Evolutionary conservation across 2,888 invertebrate species (phyloP).

Genomic region (Lomographa bimaculata): DNA sequence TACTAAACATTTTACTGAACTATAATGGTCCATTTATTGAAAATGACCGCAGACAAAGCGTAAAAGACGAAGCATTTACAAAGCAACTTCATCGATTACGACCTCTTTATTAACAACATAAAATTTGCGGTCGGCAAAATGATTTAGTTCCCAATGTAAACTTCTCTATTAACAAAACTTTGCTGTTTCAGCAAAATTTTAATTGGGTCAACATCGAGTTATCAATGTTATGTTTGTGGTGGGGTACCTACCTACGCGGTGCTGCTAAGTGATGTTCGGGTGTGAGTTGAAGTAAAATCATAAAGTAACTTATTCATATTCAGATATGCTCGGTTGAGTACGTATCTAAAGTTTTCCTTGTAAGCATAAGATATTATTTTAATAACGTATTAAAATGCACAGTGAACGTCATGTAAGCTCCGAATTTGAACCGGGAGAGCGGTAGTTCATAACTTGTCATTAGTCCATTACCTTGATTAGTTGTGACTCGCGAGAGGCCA

Average conservation of each 20-base stretch:
- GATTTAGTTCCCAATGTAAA: constrained; percentile 18
- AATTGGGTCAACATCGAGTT: constrained; percentile 25
- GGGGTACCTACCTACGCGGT: constrained; percentile 3
- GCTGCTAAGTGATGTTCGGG: constrained; percentile 6
- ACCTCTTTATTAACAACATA: constrained; percentile 11
- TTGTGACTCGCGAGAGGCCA: constrained; percentile 33
- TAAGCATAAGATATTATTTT: constrained; percentile 44
- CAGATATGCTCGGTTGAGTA: constrained; percentile 17
- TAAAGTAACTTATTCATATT: constrained; percentile 23
- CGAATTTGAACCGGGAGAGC: constrained; percentile 45
- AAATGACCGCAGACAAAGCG: constrained; percentile 11
- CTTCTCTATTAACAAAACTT: constrained; percentile 23
- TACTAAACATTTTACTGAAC: constrained; percentile 18
- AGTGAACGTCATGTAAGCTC: too few relatives aligned
- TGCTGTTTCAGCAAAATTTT: constrained; percentile 22
- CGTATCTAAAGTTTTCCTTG: constrained; percentile 36
- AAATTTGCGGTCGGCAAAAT: constrained; percentile 14
- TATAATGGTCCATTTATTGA: constrained; percentile 15
- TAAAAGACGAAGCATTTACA: constrained; percentile 5
- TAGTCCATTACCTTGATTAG: constrained; percentile 76
- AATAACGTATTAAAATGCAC: too few relatives aligned
- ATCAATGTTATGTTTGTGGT: constrained; percentile 12
- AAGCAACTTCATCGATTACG: constrained; percentile 17
- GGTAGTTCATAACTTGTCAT: constrained; percentile 67
- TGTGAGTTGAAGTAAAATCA: constrained; percentile 15